Percentiles rank a stretch among this genome's conserved stretches.
phyloP scores from a whole-genome alignment of 2,797 vertebrate genomes.

The Buceros bicornis region DNA sequence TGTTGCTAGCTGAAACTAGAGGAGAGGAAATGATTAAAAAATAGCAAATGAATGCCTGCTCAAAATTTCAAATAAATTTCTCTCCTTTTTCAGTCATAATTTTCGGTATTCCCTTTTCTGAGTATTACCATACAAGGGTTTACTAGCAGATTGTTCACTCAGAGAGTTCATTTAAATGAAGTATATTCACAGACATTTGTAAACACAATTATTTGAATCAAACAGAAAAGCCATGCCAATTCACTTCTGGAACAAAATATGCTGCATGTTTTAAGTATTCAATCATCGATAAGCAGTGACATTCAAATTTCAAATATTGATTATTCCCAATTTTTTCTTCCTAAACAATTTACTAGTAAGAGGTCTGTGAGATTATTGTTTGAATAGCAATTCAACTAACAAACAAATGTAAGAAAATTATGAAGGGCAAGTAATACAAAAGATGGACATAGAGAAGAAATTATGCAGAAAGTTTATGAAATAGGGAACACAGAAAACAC shows the following conservation, averaged over 20 bases:
- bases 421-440: neutral
- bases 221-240: neutral
- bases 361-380: neutral
- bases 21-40: neutral
- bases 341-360: neutral
- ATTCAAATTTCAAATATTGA: neutral
- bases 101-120: neutral
- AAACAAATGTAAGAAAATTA: neutral
- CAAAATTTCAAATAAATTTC: neutral
- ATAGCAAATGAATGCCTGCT: neutral
- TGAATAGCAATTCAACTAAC: neutral
- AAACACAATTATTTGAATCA: constrained; percentile 29
- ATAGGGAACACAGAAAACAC: neutral
- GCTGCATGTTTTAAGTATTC: neutral
- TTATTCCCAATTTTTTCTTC: constrained; percentile 13
- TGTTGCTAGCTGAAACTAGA: neutral
- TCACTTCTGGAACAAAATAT: constrained; percentile 16
- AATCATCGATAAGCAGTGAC: neutral
- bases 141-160: neutral
- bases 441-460: neutral
- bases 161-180: constrained; percentile 33
- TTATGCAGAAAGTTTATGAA: neutral
- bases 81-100: neutral
- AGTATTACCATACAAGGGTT: neutral
- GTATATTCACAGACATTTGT: neutral